These are phyloP conservation scores for Campoplex nolae DNA, from an alignment of 2,888 invertebrate genomes.

Conservation along the genomic window DNA sequence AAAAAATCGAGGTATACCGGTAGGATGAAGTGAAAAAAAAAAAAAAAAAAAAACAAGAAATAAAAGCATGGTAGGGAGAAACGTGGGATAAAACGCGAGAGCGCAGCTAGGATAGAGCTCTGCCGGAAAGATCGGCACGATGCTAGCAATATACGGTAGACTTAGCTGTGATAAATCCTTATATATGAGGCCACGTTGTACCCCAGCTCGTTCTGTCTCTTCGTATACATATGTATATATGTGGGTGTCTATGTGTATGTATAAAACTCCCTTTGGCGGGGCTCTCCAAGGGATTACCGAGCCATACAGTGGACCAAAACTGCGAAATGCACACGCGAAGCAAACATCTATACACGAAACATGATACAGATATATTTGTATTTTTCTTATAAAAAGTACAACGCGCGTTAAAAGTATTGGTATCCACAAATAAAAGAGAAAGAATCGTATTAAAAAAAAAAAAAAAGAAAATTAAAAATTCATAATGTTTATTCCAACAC, in stretches of 20 bases:
- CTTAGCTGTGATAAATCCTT: conserved; percentile 84
- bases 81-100: conserved; percentile 54
- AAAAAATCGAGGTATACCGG: conserved; percentile 66
- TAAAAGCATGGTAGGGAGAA: conserved; percentile 53
- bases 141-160: conserved; percentile 83
- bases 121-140: conserved; percentile 78
- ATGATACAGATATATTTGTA: conserved; percentile 2
- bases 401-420: neutral
- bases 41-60: conserved; percentile 65
- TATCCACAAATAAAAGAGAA: neutral
- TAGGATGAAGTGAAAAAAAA: conserved; percentile 63
- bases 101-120: conserved; percentile 58
- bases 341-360: conserved; percentile 62
- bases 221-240: neutral
- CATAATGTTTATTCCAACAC: neutral
- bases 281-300: conserved; percentile 82
- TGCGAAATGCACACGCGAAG: conserved; percentile 61
- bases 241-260: conserved; percentile 67
- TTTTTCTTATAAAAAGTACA: neutral
- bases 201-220: conserved; percentile 65
- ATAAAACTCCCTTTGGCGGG: conserved; percentile 81
- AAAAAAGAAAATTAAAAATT: neutral
- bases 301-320: conserved; percentile 72
- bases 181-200: conserved; percentile 83
- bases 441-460: neutral